Base-by-base conservation (phyloP, 2,797 vertebrate species). In the Chaetodon trifasciatus region DNA sequence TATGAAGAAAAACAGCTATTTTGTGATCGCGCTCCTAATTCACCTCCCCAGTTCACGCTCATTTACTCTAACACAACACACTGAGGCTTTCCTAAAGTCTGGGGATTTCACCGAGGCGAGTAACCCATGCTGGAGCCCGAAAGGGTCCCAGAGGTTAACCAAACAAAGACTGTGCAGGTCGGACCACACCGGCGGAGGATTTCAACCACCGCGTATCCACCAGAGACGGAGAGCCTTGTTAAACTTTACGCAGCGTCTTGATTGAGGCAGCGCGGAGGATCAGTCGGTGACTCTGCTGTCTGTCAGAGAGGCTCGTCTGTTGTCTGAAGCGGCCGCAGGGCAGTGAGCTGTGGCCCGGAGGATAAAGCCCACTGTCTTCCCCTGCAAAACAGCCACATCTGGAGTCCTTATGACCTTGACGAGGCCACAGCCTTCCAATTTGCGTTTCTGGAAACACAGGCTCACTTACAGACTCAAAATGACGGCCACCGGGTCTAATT, bases 141-240 rank as follows among this genome's bases (percentile, higher is more conserved):
- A 58, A 76, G 86, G 96, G 96, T 97, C 96, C 89, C 86, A 86
- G 93, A 94, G 97, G 97, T 98, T 97, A 98, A 95, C 95, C 83
- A 98, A 98, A 98, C 97, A 98, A 96, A 97, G 96, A 91, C 96
- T 94, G 96, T 84, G 96, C 96, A 93, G 93, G 94, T 96, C 95
- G 96, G 97, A 97, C 97, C 97, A 97, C 97, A 98, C 97, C 85
- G 96, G 94, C 96, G 96, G 72, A 96, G 96, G 94, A 94, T 94
- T 94, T 94, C 93, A 95, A 94, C 94, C 95, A 89, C 94, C 91
- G 93, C 66, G 64, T 94, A 91, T 94, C 94, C 95, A 94, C 95
- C 78, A 91, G 95, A 96, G 94, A 96, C 93, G 79, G 84, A 61
- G 82, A 94, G 94, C 95, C 96, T 96, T 94, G 95, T 96, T 95